Percentiles rank a stretch among this genome's conserved stretches.
Conservation (phyloP, 2,113 vertebrate genomes). For the Hiodon alosoides region DNA sequence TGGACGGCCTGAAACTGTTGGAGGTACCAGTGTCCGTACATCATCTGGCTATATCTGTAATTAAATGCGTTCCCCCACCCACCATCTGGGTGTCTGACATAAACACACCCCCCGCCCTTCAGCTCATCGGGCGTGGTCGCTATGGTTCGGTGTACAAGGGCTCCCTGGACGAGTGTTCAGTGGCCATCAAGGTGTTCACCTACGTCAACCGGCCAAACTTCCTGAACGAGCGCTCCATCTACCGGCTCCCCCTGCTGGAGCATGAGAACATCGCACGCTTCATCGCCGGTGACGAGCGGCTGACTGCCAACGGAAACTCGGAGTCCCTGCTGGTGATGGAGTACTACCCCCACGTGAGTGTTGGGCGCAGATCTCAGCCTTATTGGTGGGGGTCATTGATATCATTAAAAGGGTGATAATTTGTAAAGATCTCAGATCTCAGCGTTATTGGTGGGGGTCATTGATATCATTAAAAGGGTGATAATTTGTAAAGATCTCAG, state of each 20-base stretch:
- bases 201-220: slow-evolving; percentile 94
- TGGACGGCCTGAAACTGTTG: slow-evolving; percentile 91
- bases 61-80: background rate
- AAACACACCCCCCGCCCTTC: background rate
- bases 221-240: slow-evolving; percentile 93
- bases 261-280: slow-evolving; percentile 92
- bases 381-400: background rate
- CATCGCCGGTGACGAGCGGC: slow-evolving; percentile 87
- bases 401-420: background rate
- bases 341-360: slow-evolving; percentile 94
- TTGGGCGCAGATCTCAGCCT: background rate
- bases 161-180: slow-evolving; percentile 87
- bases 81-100: background rate
- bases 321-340: slow-evolving; percentile 98
- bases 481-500: too few relatives aligned
- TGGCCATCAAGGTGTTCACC: slow-evolving; percentile 94
- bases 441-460: too few relatives aligned
- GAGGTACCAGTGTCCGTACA: slow-evolving; percentile 65
- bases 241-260: slow-evolving; percentile 90
- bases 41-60: background rate
- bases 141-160: slow-evolving; percentile 93
- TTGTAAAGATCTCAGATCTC: too few relatives aligned
- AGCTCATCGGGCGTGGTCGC: slow-evolving; percentile 92
- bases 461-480: background rate
- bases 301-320: slow-evolving; percentile 81